phyloP scores from a whole-genome alignment of 2,888 invertebrate genomes.

The Drosophila histrio region DNA sequence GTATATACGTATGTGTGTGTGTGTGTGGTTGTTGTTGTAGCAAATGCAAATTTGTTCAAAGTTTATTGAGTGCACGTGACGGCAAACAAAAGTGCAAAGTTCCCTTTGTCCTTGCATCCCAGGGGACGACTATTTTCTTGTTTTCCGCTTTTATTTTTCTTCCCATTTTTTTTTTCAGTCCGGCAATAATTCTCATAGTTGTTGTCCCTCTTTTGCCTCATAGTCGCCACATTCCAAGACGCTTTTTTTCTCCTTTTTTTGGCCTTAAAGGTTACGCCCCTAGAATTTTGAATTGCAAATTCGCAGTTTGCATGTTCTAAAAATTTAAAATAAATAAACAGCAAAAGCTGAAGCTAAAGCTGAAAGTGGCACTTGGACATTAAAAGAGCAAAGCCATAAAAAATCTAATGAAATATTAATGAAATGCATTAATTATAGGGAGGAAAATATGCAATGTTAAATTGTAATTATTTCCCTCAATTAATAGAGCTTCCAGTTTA shows the following conservation, averaged over 20 bases:
- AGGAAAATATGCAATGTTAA: background rate
- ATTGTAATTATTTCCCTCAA: background rate
- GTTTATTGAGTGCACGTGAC: conserved; percentile 81
- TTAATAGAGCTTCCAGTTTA: background rate
- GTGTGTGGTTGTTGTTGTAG: conserved; percentile 33
- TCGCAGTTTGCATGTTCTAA: conserved; percentile 33
- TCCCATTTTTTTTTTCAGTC: conserved; percentile 8
- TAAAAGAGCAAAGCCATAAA: conserved; percentile 5
- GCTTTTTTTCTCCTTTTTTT: conserved; percentile 4
- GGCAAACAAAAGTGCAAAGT: conserved; percentile 77
- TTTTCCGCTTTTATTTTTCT: conserved; percentile 29
- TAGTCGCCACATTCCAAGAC: conserved; percentile 11
- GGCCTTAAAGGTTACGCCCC: conserved; percentile 25
- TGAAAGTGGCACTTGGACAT: conserved; percentile 11
- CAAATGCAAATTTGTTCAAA: conserved; percentile 80
- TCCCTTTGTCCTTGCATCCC: conserved; percentile 45
- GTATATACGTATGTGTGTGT: conserved; percentile 12
- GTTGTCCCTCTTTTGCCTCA: background rate
- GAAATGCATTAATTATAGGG: background rate
- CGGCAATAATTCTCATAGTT: conserved; percentile 16
- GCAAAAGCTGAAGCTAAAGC: background rate
- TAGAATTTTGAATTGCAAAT: conserved; percentile 48
- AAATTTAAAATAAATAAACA: conserved; percentile 5
- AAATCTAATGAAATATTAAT: conserved; percentile 16
- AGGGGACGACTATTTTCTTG: conserved; percentile 23